Evolutionary conservation across 2,888 invertebrate species (phyloP).

Genomic region (Prenolepis imparis): DNA sequence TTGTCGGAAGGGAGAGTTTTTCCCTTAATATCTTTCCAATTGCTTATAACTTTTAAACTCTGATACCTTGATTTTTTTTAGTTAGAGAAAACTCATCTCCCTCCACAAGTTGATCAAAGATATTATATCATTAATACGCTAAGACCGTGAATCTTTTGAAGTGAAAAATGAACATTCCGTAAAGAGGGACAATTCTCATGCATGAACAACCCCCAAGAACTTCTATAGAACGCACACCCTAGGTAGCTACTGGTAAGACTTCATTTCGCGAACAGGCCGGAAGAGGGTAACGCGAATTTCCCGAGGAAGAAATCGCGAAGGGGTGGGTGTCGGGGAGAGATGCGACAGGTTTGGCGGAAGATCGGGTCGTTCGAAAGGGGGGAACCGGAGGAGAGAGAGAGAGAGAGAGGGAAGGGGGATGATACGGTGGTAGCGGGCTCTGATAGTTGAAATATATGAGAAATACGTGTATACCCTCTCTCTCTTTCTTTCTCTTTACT

Average conservation of each 20-base stretch:
- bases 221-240: background rate
- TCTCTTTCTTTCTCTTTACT: slow-evolving; percentile 62
- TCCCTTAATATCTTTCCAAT: background rate
- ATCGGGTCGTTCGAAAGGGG: slow-evolving; percentile 7
- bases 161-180: background rate
- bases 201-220: background rate
- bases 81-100: background rate
- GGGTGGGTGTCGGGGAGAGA: slow-evolving; percentile 22
- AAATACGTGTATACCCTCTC: slow-evolving; percentile 58
- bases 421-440: slow-evolving; percentile 15
- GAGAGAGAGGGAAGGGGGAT: background rate
- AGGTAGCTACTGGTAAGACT: slow-evolving; percentile 14
- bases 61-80: background rate
- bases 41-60: background rate
- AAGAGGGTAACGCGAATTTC: slow-evolving; percentile 55
- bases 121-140: background rate
- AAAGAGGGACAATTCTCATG: background rate
- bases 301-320: slow-evolving; percentile 46
- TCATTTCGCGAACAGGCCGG: slow-evolving; percentile 31
- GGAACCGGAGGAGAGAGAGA: background rate
- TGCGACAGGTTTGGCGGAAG: slow-evolving; percentile 50
- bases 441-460: slow-evolving; percentile 72
- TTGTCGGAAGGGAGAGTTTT: background rate
- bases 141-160: background rate
- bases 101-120: background rate